phyloP scores from a whole-genome alignment of 1,140 invertebrate genomes.

The Zaprionus capensis region DNA sequence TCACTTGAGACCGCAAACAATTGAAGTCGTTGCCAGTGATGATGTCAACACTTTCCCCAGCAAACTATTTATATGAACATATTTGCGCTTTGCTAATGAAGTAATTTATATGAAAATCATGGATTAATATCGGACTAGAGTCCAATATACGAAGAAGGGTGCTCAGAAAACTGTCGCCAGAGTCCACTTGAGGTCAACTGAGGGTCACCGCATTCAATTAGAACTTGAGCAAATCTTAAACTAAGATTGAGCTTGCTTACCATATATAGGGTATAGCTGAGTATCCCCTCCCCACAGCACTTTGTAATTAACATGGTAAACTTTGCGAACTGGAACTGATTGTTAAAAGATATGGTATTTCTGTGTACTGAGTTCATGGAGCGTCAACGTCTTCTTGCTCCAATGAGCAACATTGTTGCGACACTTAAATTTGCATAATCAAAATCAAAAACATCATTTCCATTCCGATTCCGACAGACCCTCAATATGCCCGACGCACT shows the following conservation, averaged over 20 bases:
- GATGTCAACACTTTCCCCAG: slow-evolving; percentile 41
- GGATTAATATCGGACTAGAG: slow-evolving; percentile 51
- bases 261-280: neutral
- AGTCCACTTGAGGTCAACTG: slow-evolving; percentile 6
- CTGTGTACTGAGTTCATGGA: slow-evolving; percentile 23
- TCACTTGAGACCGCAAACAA: neutral
- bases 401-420: slow-evolving; percentile 75
- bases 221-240: neutral
- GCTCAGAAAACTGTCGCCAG: slow-evolving; percentile 54
- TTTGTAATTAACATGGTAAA: slow-evolving; percentile 59
- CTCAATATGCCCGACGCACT: slow-evolving; percentile 66
- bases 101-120: slow-evolving; percentile 74
- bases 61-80: slow-evolving; percentile 23
- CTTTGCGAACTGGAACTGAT: slow-evolving; percentile 33
- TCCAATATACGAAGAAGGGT: slow-evolving; percentile 21
- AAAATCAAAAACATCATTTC: slow-evolving; percentile 83
- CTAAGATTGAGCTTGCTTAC: slow-evolving; percentile 12
- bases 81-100: slow-evolving; percentile 55
- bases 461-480: slow-evolving; percentile 50
- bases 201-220: slow-evolving; percentile 35
- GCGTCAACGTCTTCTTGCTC: slow-evolving; percentile 58
- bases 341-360: slow-evolving; percentile 24
- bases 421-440: slow-evolving; percentile 84
- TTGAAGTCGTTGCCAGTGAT: slow-evolving; percentile 24
- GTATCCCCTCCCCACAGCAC: slow-evolving; percentile 1